Evolutionary conservation across 2,888 invertebrate species (phyloP), one percentile per base, ranked within the genome.

Genomic region (Drosophila helvetica): DNA sequence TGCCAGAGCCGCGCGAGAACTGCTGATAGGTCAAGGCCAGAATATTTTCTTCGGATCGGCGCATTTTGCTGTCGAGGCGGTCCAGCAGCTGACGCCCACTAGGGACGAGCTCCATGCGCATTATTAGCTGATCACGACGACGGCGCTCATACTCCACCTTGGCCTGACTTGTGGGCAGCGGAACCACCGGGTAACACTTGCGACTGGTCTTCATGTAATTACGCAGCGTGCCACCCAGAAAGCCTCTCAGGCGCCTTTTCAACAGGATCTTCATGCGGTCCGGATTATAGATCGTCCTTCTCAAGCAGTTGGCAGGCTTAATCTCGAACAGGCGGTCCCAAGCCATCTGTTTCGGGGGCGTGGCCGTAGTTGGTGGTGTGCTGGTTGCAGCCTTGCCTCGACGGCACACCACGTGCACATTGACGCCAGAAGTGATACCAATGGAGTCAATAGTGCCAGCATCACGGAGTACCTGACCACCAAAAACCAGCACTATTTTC

Each of bases 401-500:
- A 12, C 80, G 74, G 9, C 79, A 67, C 8, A 85, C 59, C n/a
- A 85, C 78, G 15, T 86, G 71, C 0, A 85, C 85, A 3, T 75
- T 86, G 3, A 79, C 81, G 0, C 81, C 88, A 5, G 79, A 68
- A 3, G 54, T 76, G 10, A 88, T 88, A 22, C 81, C 79, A 12
- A 66, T 53, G 3, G 60, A 25, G 55, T 74, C 81, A n/a, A 85
- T 77, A 25, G 88, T 86, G 22, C 84, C 85, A 33, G 47, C 75
- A 52, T 85, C 85, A 1, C 12, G 12, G 3, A 85, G 59, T 51
- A 85, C 71, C 43, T 79, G 69, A 0, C 85, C 85, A 1, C 55
- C 86, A 25, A 71, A 85, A 0, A 85, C 69, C 30, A 88, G 54
- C 27, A 88, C 59, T 3, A 83, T 70, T 0, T 52, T 30, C 5